These are phyloP conservation scores for Chionis minor DNA, from an alignment of 2,113 vertebrate genomes.

Conservation along the genomic window DNA sequence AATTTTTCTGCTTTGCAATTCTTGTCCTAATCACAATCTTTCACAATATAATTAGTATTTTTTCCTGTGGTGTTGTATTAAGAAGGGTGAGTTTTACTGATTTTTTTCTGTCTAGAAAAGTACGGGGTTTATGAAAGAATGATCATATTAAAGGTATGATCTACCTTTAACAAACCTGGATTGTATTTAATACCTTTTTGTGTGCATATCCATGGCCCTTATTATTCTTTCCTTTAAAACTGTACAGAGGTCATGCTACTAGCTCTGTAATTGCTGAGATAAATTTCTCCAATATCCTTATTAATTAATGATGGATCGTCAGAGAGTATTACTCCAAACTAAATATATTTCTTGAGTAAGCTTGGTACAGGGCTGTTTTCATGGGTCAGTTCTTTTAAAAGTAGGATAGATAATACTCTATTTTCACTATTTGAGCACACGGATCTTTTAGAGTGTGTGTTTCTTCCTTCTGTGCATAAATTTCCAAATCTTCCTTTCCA, in stretches of 20 bases:
- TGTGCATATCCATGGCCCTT: not conserved
- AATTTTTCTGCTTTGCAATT: not conserved
- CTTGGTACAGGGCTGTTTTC: not conserved
- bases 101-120: not conserved
- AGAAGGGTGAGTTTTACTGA: not conserved
- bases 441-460: not conserved
- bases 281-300: not conserved
- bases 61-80: not conserved
- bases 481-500: not conserved
- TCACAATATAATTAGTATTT: not conserved
- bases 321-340: not conserved
- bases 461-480: not conserved
- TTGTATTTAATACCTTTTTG: not conserved
- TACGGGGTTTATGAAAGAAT: rapidly evolving
- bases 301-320: not conserved
- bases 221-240: not conserved
- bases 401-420: not conserved
- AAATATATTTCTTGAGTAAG: not conserved
- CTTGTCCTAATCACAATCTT: not conserved
- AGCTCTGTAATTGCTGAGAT: not conserved
- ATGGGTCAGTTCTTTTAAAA: not conserved
- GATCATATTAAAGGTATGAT: not conserved
- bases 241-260: not conserved
- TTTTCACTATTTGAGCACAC: not conserved
- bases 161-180: not conserved